Evolutionary conservation across 2,888 invertebrate species (phyloP).

Genomic region (Anthrax anthrax): DNA sequence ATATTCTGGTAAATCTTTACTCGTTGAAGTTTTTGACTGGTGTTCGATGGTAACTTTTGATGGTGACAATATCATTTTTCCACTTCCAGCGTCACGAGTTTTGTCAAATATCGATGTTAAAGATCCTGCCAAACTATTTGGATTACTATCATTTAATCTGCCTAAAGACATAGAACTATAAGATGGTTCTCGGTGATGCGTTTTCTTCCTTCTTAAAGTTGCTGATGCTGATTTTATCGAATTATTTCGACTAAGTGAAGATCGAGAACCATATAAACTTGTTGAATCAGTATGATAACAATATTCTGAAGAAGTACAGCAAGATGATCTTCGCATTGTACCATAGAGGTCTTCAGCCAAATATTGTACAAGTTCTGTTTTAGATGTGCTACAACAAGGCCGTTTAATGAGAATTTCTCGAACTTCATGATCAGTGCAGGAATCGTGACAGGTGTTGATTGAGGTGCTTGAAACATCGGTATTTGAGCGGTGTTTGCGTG

Average conservation of each 20-base stretch:
- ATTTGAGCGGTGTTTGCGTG: slow-evolving; percentile 29
- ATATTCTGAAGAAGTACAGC: slow-evolving; percentile 34
- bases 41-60: slow-evolving; percentile 28
- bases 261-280: slow-evolving; percentile 32
- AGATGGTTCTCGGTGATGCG: slow-evolving; percentile 25
- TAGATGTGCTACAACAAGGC: slow-evolving; percentile 24
- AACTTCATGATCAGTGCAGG: slow-evolving; percentile 28
- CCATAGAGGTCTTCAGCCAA: slow-evolving; percentile 33
- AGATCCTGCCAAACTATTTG: slow-evolving; percentile 28
- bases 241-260: slow-evolving; percentile 32
- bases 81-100: slow-evolving; percentile 21
- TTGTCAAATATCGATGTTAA: slow-evolving; percentile 32
- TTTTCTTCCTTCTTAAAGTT: slow-evolving; percentile 19
- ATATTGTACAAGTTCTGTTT: slow-evolving; percentile 31
- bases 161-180: slow-evolving; percentile 31
- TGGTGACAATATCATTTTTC: slow-evolving; percentile 20
- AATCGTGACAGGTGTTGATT: slow-evolving; percentile 27
- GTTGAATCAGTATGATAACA: slow-evolving; percentile 34
- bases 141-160: slow-evolving; percentile 27
- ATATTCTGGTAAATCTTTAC: slow-evolving; percentile 30
- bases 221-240: slow-evolving; percentile 31
- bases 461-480: slow-evolving; percentile 30
- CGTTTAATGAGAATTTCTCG: slow-evolving; percentile 29
- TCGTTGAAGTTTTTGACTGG: slow-evolving; percentile 26
- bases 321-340: slow-evolving; percentile 26